Evolutionary conservation across 37 sponge, comb jelly and placozoan genomes (phyloP).

Genomic region (Agelas oroides): DNA sequence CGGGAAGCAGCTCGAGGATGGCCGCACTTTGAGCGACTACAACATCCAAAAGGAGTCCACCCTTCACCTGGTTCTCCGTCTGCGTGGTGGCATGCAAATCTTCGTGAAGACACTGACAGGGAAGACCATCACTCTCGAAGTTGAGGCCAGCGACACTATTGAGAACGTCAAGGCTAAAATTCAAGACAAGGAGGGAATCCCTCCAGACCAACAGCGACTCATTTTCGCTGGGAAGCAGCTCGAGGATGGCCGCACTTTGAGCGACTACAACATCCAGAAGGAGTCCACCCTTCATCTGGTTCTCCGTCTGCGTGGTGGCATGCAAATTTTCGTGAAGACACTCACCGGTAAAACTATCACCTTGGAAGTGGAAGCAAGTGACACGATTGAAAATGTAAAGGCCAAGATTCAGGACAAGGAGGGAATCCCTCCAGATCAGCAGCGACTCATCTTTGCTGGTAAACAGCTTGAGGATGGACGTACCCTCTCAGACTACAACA

Average conservation of each 20-base stretch:
- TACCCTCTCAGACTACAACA: constrained; percentile 88
- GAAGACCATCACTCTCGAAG: constrained; percentile 97
- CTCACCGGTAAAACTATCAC: constrained; percentile 85
- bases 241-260: constrained; percentile 95
- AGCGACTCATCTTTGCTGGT: constrained; percentile 79
- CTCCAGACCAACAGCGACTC: constrained; percentile 97
- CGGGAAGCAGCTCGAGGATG: constrained; percentile 97
- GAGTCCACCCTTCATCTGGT: constrained; percentile 86
- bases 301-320: constrained; percentile 72
- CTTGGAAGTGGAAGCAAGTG: constrained; percentile 78
- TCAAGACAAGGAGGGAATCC: constrained; percentile 97
- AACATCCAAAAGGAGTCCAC: constrained; percentile 98
- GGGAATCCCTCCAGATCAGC: constrained; percentile 78
- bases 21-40: constrained; percentile 98
- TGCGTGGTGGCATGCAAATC: constrained; percentile 91
- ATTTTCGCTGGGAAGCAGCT: constrained; percentile 80
- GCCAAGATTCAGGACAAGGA: constrained; percentile 82
- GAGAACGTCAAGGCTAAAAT: constrained; percentile 84
- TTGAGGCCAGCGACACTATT: constrained; percentile 89
- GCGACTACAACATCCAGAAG: constrained; percentile 98
- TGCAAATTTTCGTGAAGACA: constrained; percentile 87
- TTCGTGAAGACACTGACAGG: constrained; percentile 95
- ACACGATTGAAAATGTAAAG: constrained; percentile 77
- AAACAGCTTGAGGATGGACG: constrained; percentile 83
- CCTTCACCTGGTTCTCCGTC: constrained; percentile 93